Base-by-base conservation (phyloP, 64 coral and sea anemone species). In the Exaiptasia diaphana region DNA sequence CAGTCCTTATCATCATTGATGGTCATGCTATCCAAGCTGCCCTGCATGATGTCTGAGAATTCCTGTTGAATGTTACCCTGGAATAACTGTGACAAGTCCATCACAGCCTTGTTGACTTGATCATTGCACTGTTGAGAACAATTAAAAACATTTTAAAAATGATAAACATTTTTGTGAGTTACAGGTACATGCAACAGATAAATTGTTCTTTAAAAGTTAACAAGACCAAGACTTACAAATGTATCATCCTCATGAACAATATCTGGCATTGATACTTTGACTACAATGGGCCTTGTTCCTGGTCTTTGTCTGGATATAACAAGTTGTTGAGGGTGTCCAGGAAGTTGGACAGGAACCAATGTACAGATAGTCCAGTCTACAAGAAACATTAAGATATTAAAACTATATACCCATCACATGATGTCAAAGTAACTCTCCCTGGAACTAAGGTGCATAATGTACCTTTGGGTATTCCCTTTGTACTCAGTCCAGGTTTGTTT, bases 361-460 rank as follows among this genome's bases (percentile, higher is more conserved):
- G 86, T 94, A 35, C 91, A 94, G 14, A 94, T 64, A 32, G 91
- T 93, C 91, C 91, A 93, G 24, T 93, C 91, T 93, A 68, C 13
- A 21, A 81, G 17, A 64, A 6, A 18, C 50, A 53, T 5, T 43
- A 27, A 28, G 49, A 21, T 52, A 33, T 18, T 35, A 7, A 20
- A 3, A 18, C 40, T 4, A 44, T 36, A 13, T 45, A 34, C 8
- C 18, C 2, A 27, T 12, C 60, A 1, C 29, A 31, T n/a, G n/a
- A n/a, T n/a, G n/a, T n/a, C n/a, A n/a, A n/a, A n/a, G n/a, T n/a
- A n/a, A n/a, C n/a, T 70, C 37, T 70, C 9, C 43, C 15, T 46
- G 15, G 6, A 46, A 34, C 15, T 11, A 35, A 67, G 3, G 26
- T 27, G 24, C 43, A 46, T 7, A 46, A 8, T 46, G 43, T 35